Conservation (phyloP, 2,113 vertebrate species). For the Solea solea region DNA sequence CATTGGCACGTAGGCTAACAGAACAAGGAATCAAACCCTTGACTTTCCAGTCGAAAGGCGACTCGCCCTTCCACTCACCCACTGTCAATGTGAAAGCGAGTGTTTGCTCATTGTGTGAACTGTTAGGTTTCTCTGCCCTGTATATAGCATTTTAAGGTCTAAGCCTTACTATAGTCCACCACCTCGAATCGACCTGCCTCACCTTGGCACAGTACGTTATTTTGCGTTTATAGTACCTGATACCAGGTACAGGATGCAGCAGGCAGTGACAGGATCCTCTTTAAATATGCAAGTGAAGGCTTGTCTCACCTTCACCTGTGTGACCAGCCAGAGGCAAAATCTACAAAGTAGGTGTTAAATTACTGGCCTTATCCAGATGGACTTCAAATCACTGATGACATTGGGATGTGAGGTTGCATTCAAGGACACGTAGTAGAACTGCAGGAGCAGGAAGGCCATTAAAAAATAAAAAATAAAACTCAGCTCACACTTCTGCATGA, state of each 20-base stretch:
- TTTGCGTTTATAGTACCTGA: no score
- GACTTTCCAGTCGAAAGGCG: no score
- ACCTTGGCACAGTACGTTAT: no score
- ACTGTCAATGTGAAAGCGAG: no score
- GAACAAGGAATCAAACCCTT: no score
- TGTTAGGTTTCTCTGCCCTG: no score
- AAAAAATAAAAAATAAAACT: background rate
- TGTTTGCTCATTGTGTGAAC: no score
- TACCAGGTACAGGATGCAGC: conserved; percentile 14
- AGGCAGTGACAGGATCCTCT: conserved; percentile 24
- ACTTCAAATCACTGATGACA: conserved; percentile 18
- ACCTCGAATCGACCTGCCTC: no score
- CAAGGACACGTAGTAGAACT: conserved; percentile 37
- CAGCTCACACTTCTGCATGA: background rate
- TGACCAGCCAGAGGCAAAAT: conserved; percentile 5
- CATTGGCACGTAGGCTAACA: no score
- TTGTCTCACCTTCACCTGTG: conserved; percentile 4
- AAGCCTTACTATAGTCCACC: no score
- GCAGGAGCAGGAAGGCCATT: conserved; percentile 8
- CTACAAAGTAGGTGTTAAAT: conserved; percentile 27
- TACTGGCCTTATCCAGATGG: conserved; percentile 12
- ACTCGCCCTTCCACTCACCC: no score
- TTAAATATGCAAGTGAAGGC: conserved; percentile 24
- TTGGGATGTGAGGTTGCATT: conserved; percentile 20
- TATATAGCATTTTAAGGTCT: no score